These are phyloP conservation scores for Heteractis magnifica DNA, from an alignment of 92 coral and sea anemone species.

Conservation along the genomic window DNA sequence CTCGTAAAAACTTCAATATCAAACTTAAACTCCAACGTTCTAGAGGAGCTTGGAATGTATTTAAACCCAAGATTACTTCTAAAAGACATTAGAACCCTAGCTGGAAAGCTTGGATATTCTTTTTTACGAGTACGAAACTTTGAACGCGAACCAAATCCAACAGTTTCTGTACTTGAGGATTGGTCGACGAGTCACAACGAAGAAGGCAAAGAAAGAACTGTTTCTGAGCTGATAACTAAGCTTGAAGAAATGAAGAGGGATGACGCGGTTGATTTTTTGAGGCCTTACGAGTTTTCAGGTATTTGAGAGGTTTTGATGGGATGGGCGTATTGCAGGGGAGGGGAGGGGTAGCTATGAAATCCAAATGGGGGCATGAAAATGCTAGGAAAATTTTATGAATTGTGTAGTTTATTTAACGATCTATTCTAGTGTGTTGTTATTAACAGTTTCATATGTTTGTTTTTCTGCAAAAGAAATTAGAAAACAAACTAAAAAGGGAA, in stretches of 20 bases:
- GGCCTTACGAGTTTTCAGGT: conserved; percentile 79
- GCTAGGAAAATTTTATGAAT: too few relatives aligned
- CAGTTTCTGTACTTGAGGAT: conserved; percentile 61
- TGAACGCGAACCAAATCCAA: conserved; percentile 74
- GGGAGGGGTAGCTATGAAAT: background rate
- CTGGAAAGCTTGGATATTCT: conserved; percentile 77
- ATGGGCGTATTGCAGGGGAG: background rate
- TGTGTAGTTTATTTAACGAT: too few relatives aligned
- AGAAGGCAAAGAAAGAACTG: conserved; percentile 69
- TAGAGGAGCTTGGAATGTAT: conserved; percentile 76
- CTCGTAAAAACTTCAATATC: conserved; percentile 49
- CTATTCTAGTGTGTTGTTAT: too few relatives aligned
- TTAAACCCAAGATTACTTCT: conserved; percentile 75
- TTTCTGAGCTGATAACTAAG: conserved; percentile 55
- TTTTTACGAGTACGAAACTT: conserved; percentile 64
- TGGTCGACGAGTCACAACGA: conserved; percentile 57
- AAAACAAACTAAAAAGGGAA: too few relatives aligned
- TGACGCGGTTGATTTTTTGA: conserved; percentile 84
- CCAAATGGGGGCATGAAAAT: background rate
- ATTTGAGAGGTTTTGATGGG: background rate
- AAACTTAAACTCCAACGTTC: conserved; percentile 57
- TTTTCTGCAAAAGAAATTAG: too few relatives aligned
- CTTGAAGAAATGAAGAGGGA: conserved; percentile 76
- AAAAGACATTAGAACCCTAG: conserved; percentile 78
- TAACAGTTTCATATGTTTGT: too few relatives aligned